These are phyloP conservation scores for Pogoniulus pusillus DNA, from an alignment of 2,797 vertebrate genomes.

Conservation along the genomic window DNA sequence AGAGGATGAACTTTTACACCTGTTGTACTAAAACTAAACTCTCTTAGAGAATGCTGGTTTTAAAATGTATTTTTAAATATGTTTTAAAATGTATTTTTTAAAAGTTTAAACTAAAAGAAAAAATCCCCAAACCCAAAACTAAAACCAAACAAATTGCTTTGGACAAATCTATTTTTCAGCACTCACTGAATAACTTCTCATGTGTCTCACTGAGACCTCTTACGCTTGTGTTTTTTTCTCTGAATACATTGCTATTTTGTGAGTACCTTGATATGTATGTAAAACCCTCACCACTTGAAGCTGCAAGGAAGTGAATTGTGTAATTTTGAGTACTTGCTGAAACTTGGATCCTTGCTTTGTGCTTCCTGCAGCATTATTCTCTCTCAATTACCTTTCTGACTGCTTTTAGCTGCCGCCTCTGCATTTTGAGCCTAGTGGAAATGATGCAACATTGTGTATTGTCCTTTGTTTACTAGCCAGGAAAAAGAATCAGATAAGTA, in stretches of 20 bases:
- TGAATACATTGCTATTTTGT: neutral
- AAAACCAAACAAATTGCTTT: neutral
- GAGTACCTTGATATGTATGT: neutral
- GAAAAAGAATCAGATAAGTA: neutral
- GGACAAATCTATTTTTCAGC: neutral
- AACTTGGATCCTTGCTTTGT: neutral
- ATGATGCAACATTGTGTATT: neutral
- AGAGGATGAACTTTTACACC: neutral
- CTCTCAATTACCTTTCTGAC: neutral
- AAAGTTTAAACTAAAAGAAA: neutral
- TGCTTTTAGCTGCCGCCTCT: neutral
- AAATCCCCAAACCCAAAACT: no score
- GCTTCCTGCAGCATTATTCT: neutral
- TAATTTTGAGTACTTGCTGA: neutral
- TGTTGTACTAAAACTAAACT: neutral
- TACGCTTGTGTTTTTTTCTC: neutral
- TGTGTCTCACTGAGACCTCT: neutral
- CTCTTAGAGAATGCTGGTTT: neutral
- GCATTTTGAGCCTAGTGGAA: neutral
- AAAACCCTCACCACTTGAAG: neutral
- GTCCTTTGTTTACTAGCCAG: neutral
- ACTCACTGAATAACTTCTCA: neutral
- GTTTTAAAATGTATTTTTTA: no score
- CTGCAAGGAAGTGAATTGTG: neutral
- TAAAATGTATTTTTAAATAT: no score